phyloP scores from a whole-genome alignment of 2,797 vertebrate species.

The Tragelaphus eurycerus region DNA sequence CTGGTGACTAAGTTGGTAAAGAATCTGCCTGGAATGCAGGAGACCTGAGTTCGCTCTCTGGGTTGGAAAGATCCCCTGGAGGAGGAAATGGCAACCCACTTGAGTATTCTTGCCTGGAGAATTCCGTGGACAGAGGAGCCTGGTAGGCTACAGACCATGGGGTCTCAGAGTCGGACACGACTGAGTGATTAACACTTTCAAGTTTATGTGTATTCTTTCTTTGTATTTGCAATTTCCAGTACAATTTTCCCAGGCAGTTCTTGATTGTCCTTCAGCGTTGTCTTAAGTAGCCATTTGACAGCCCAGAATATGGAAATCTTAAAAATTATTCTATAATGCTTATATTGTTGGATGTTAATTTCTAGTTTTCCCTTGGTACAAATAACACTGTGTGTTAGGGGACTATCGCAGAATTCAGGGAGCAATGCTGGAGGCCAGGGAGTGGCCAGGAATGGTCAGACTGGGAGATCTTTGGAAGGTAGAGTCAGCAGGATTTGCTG shows the following conservation, averaged over 20 bases:
- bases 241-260: neutral
- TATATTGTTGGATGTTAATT: neutral
- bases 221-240: neutral
- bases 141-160: neutral
- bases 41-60: neutral
- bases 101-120: neutral
- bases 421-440: neutral
- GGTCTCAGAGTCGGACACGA: neutral
- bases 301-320: neutral
- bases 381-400: neutral
- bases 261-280: neutral
- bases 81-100: neutral
- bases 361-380: neutral
- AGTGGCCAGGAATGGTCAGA: neutral
- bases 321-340: neutral
- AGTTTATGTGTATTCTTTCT: neutral
- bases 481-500: neutral
- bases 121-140: neutral
- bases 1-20: neutral
- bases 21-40: neutral
- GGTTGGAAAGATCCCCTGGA: neutral
- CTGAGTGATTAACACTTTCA: neutral
- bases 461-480: neutral
- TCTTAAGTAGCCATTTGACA: neutral
- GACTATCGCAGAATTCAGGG: neutral